Evolutionary conservation across 2,113 vertebrate genomes (phyloP).

Genomic region (Pteruthius melanotis): DNA sequence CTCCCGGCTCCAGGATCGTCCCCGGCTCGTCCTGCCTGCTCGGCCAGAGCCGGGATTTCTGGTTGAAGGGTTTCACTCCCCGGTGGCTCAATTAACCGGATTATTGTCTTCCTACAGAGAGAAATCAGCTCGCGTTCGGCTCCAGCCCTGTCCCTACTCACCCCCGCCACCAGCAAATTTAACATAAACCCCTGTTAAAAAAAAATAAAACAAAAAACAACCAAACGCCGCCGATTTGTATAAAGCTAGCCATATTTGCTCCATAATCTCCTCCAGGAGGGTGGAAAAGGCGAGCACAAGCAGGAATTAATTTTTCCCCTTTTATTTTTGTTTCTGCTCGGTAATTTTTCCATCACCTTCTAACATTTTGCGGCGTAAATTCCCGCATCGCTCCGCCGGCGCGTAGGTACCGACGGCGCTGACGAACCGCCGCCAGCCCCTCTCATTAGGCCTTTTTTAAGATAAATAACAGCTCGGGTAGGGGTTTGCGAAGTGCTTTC

Average conservation of each 20-base stretch:
- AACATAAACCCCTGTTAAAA: neutral
- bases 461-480: neutral
- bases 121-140: conserved; percentile 78
- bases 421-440: neutral
- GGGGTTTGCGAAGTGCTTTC: neutral
- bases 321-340: neutral
- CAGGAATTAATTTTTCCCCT: neutral
- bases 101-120: conserved; percentile 91
- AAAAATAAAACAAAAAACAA: neutral
- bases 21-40: neutral
- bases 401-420: neutral
- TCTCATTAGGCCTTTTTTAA: neutral
- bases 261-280: neutral
- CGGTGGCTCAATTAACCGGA: conserved; percentile 95
- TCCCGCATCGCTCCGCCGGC: neutral
- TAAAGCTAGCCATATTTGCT: neutral
- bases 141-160: conserved; percentile 46
- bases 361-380: neutral
- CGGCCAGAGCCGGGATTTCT: conserved; percentile 64
- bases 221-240: neutral
- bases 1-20: neutral
- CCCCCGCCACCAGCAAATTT: conserved; percentile 49
- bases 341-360: neutral
- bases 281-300: neutral
- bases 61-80: conserved; percentile 84